Percentiles rank a stretch among this genome's conserved stretches.
phyloP scores from a whole-genome alignment of 2,113 vertebrate genomes.

The Phrynosoma platyrhinos region DNA sequence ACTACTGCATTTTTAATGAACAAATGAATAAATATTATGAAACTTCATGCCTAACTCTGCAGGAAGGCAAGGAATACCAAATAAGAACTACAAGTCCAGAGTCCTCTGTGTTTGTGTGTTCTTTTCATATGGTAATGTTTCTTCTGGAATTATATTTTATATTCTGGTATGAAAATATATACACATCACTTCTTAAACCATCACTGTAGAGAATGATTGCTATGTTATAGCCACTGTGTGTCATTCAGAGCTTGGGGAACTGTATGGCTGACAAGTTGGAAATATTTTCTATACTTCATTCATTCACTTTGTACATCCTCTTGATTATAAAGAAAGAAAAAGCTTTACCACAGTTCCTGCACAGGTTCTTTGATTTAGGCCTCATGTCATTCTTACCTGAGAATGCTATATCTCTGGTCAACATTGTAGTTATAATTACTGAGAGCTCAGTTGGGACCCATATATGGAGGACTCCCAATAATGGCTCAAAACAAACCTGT shows the following conservation, averaged over 20 bases:
- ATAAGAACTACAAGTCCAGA: not conserved
- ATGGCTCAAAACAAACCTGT: not conserved
- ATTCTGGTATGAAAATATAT: slow-evolving; percentile 17
- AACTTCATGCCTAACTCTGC: not conserved
- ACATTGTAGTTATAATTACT: not conserved
- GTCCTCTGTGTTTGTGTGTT: not conserved
- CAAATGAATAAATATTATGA: not conserved
- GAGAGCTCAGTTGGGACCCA: not conserved
- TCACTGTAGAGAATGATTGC: not conserved
- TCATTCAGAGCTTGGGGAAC: not conserved
- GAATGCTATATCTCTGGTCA: not conserved
- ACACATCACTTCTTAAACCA: not conserved
- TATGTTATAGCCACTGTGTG: not conserved
- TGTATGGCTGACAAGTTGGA: not conserved
- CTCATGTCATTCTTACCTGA: not conserved
- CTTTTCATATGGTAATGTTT: not conserved
- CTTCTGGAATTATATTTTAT: not conserved
- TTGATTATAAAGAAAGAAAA: not conserved
- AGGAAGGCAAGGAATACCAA: not conserved
- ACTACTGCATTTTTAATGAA: not conserved
- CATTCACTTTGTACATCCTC: too few species aligned
- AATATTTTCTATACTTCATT: not conserved
- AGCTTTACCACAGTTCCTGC: not conserved
- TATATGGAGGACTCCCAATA: not conserved
- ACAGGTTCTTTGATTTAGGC: not conserved